Conservation (phyloP, 2,797 vertebrate genomes). For the Miichthys miiuy region DNA sequence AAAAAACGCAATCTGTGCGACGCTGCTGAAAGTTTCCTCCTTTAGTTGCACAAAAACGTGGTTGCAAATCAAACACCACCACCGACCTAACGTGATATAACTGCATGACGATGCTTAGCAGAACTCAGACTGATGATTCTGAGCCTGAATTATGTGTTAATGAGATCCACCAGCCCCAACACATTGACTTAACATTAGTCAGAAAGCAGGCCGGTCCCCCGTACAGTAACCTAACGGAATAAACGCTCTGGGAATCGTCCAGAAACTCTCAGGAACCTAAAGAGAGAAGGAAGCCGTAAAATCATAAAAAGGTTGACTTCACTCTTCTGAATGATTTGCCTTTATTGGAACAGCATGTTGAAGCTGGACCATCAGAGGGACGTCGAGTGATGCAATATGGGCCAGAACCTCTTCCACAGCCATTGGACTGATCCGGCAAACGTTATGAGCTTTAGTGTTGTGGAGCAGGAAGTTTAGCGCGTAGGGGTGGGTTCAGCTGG, state of each 20-base stretch:
- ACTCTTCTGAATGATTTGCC: constrained; percentile 79
- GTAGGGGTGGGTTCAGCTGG: constrained; percentile 42
- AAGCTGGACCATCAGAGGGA: constrained; percentile 59
- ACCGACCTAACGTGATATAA: background rate
- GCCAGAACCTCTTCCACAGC: constrained; percentile 45
- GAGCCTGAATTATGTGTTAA: constrained; percentile 68
- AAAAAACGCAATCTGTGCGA: background rate
- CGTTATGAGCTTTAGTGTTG: constrained; percentile 15
- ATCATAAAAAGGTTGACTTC: constrained; percentile 84
- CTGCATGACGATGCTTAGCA: constrained; percentile 14
- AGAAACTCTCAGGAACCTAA: constrained; percentile 77
- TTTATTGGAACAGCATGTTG: constrained; percentile 84
- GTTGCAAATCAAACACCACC: constrained; percentile 7
- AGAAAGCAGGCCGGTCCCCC: constrained; percentile 58
- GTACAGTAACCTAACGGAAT: constrained; percentile 59
- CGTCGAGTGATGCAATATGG: constrained; percentile 73
- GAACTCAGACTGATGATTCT: constrained; percentile 34
- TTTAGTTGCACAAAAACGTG: background rate
- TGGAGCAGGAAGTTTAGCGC: constrained; percentile 58
- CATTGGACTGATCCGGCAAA: constrained; percentile 36
- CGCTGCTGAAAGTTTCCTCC: background rate
- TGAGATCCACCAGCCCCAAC: constrained; percentile 64
- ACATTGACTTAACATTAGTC: constrained; percentile 75
- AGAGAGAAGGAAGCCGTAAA: constrained; percentile 84
- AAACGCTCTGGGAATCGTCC: constrained; percentile 72